Evolutionary conservation across 2,797 vertebrate species (phyloP), one percentile per base, ranked within the genome.

Genomic region (Aldrovandia affinis): DNA sequence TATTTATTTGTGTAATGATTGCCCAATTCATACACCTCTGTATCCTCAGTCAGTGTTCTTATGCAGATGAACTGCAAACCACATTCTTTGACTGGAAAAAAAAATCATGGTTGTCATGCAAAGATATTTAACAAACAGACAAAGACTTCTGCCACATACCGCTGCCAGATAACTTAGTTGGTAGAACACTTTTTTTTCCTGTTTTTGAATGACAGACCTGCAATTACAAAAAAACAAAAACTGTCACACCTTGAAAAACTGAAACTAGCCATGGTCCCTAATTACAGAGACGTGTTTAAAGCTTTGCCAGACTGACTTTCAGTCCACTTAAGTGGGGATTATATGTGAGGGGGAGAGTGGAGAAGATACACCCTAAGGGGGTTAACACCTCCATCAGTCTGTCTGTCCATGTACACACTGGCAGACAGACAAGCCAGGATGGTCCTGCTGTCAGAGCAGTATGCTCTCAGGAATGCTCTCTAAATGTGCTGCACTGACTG

Each of bases 131-230:
- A 52, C 50, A 52, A 52, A 52, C 50, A 52, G 4, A 52, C 50
- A 52, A n/a, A n/a, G 30, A 2, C 36, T 25, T 75, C 39, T 22
- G 7, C 39, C 70, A 44, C 36, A 25, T 3, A 75, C 39, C 20
- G 5, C 70, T 44, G 39, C 39, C 39, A 44, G 22, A 10, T 22
- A 18, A 18, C 18, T 75, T 25, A 75, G 25, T 25, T 25, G 70
- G 7, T 5, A 44, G 18, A 15, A 70, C 6, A 12, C 1, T 4
- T 39, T 36, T 12, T 70, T 14, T 39, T 70, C 2, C 4, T 5
- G 14, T 63, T n/a, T 70, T 70, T 70, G 65, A 70, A 20, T 70
- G 65, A 70, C 65, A 70, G 33, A 70, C 65, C 65, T 70, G 28
- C 61, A 63, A 63, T 63, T 63, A 63, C 61, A 57, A 63, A 63